phyloP scores from a whole-genome alignment of 2,888 invertebrate species.

The Osmoderma eremita region DNA sequence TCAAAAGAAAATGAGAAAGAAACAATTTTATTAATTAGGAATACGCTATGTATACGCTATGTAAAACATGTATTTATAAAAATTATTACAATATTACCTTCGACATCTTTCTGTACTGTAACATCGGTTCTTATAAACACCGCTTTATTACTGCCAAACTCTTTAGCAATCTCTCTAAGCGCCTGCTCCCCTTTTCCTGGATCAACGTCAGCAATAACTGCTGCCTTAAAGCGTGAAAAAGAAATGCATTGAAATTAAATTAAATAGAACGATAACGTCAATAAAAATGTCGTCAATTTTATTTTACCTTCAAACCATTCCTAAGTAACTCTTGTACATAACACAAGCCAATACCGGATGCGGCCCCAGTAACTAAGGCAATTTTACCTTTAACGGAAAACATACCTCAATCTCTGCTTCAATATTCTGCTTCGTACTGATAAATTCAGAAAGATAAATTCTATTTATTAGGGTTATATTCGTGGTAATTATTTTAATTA shows the following conservation, averaged over 20 bases:
- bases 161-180: conserved; percentile 69
- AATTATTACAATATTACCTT: conserved; percentile 40
- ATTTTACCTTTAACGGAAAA: conserved; percentile 71
- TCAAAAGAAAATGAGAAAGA: too few species aligned
- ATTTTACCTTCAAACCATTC: conserved; percentile 63
- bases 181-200: conserved; percentile 72
- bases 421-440: background rate
- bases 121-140: conserved; percentile 78
- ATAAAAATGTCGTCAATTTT: too few species aligned
- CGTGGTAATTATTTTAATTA: too few species aligned
- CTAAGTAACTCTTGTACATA: conserved; percentile 75
- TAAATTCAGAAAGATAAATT: too few species aligned
- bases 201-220: conserved; percentile 16
- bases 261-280: too few species aligned
- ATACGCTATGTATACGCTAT: too few species aligned
- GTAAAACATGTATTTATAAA: background rate
- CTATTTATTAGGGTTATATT: too few species aligned
- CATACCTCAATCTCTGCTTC: background rate
- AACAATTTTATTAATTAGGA: too few species aligned
- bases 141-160: conserved; percentile 75
- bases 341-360: conserved; percentile 77
- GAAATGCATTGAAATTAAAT: too few species aligned
- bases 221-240: too few species aligned
- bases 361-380: conserved; percentile 77
- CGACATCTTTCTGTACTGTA: conserved; percentile 58